Base-by-base conservation (phyloP, 1,140 invertebrate genomes). In the Oryzaephilus surinamensis region DNA sequence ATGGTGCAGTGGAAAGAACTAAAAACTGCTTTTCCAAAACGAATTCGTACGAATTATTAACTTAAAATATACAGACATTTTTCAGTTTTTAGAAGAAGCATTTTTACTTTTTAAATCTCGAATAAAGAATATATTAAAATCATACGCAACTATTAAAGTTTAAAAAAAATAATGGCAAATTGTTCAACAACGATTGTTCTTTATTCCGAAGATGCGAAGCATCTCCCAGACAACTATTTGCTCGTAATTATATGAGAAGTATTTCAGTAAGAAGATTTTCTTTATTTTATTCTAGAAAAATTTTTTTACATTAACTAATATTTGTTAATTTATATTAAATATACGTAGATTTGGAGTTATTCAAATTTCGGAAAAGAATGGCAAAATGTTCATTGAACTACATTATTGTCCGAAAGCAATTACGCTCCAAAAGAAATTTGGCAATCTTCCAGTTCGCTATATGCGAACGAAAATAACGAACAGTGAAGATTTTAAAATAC, bases 271-370 rank as follows among this genome's bases (percentile, higher is more conserved):
- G 30, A 16, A 16, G 14, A 32, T 32, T 32, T 16, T 32, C 15
- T 43, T 24, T 52, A 38, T 50, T 45, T 47, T 49, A 18, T 14
- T 52, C 12, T 54, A 47, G 32, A 55, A 55, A 49, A 50, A 51
- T 28, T 43, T 51, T n/a, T 24, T 24, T 24, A 24, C 23, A n/a
- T n/a, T n/a, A n/a, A n/a, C n/a, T n/a, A n/a, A n/a, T 24, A 24
- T 24, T 24, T 24, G 11, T 3, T n/a, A 24, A 5, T 24, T 7
- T 24, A 3, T 3, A 10, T 24, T 3, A 24, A n/a, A 7, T 24
- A 24, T n/a, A 7, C 11, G 5, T 24, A 24, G 23, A 24, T 24
- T 24, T 24, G 23, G 23, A n/a, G 23, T 24, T n/a, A 24, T n/a
- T n/a, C 8, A 24, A 6, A 24, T 24, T 24, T 1, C 8, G 8